A percentile compares a stretch with the other conserved stretches of the same genome.
phyloP scores from a whole-genome alignment of 2,888 invertebrate species.

The Chrysomela aeneicollis region DNA sequence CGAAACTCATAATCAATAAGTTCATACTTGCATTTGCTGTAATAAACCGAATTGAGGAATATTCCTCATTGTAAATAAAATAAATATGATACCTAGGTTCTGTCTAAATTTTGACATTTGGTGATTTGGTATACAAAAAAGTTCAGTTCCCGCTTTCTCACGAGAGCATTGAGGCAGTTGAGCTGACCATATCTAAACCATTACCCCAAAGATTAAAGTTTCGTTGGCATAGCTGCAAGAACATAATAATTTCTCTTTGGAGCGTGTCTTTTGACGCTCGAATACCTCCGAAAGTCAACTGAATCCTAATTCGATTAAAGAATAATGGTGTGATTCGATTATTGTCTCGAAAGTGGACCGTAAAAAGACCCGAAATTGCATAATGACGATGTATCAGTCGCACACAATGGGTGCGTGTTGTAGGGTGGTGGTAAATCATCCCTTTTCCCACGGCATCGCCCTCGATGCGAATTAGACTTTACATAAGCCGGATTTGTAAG shows the following conservation, averaged over 20 bases:
- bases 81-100: no score
- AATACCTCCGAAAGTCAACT: constrained; percentile 30
- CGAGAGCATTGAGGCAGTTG: neutral
- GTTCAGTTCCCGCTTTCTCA: no score
- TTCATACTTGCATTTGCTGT: no score
- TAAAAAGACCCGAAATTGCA: constrained; percentile 37
- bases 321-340: constrained; percentile 39
- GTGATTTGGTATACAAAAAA: no score
- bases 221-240: neutral
- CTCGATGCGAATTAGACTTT: constrained; percentile 39
- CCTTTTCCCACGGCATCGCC: constrained; percentile 52
- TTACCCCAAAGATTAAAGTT: neutral
- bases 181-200: neutral
- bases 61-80: no score
- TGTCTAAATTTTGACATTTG: no score
- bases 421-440: constrained; percentile 44
- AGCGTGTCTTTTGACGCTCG: constrained; percentile 16
- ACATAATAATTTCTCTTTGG: constrained; percentile 7
- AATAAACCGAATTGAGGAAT: no score
- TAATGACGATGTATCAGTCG: constrained; percentile 33
- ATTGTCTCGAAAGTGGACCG: constrained; percentile 37
- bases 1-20: no score
- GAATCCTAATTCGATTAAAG: constrained; percentile 39
- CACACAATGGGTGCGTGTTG: constrained; percentile 47
- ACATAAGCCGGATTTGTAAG: constrained; percentile 44